Evolutionary conservation across 2,113 vertebrate species (phyloP).

Genomic region (Mus spicilegus): DNA sequence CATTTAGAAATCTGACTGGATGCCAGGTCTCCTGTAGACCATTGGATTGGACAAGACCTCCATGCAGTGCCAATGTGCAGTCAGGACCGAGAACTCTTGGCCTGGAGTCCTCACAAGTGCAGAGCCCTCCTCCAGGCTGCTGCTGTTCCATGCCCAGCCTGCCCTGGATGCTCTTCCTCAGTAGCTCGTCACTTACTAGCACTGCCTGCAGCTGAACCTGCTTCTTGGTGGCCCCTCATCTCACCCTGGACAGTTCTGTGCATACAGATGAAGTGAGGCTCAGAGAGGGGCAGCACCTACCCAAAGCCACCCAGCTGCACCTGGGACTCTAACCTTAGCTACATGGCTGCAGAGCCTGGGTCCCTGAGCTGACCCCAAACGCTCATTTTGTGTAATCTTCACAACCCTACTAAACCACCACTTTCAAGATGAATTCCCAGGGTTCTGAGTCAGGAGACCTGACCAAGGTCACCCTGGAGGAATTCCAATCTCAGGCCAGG

Average conservation of each 20-base stretch:
- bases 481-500: not conserved
- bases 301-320: not conserved
- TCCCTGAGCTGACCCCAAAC: rapidly evolving
- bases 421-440: not conserved
- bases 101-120: not conserved
- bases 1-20: not conserved
- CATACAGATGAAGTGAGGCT: slow-evolving; percentile 10
- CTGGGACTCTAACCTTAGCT: not conserved
- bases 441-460: not conserved
- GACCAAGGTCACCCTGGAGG: not conserved
- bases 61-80: too few relatives aligned
- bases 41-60: not conserved
- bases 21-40: not conserved
- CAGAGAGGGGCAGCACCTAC: not conserved
- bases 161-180: rapidly evolving
- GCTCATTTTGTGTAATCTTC: not conserved
- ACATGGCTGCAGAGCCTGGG: not conserved
- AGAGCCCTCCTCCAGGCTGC: rapidly evolving
- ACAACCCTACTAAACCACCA: rapidly evolving
- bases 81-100: not conserved
- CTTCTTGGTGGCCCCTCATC: not conserved
- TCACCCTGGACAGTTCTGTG: not conserved
- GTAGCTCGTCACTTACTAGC: not conserved
- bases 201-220: not conserved
- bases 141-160: rapidly evolving